Conservation (phyloP, 1,140 invertebrate species). For the Lepeophtheirus salmonis region DNA sequence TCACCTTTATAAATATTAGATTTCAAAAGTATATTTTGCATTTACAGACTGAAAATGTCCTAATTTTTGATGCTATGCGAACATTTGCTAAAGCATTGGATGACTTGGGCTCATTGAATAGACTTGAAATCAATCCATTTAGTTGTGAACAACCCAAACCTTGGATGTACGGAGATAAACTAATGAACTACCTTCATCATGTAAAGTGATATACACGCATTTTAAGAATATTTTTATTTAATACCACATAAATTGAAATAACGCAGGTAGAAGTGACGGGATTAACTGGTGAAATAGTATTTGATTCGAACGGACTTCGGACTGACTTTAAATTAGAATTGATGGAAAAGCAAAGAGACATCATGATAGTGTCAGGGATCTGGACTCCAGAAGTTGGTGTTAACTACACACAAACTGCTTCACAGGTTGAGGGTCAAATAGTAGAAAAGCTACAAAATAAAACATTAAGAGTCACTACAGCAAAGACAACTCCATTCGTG, state of each 20-base stretch:
- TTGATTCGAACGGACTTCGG: conserved; percentile 28
- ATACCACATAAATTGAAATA: neutral
- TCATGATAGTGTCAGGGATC: conserved; percentile 36
- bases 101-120: conserved; percentile 22
- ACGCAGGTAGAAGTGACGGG: conserved; percentile 28
- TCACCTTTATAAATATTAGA: too few species aligned
- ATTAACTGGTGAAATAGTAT: conserved; percentile 28
- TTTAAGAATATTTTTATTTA: neutral
- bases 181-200: conserved; percentile 32
- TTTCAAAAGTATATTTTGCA: too few species aligned
- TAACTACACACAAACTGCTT: conserved; percentile 28
- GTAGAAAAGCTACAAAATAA: conserved; percentile 31
- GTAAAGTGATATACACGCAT: conserved; percentile 25
- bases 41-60: conserved; percentile 27
- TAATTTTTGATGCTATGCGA: conserved; percentile 30
- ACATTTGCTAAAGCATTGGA: conserved; percentile 28
- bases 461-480: conserved; percentile 24
- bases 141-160: conserved; percentile 22
- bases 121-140: neutral
- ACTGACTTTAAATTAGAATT: conserved; percentile 28
- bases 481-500: neutral
- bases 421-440: conserved; percentile 29
- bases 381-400: conserved; percentile 37
- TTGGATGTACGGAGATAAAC: conserved; percentile 27
- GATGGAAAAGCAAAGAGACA: conserved; percentile 23